Conservation (phyloP, 2,113 vertebrate genomes). For the Tinamus guttatus region DNA sequence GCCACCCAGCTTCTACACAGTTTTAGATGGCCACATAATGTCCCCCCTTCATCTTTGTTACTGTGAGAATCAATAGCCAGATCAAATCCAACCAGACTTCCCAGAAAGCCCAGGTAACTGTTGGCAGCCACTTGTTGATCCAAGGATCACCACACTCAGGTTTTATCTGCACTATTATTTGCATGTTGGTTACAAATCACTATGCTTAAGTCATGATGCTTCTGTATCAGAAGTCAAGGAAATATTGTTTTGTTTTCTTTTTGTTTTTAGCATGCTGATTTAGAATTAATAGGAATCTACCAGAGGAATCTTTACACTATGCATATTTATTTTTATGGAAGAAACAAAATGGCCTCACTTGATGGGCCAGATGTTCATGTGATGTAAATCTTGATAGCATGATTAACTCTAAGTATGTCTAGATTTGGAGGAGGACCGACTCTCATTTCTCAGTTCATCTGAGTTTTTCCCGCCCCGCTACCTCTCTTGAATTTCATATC, state of each 20-base stretch:
- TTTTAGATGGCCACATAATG: background rate
- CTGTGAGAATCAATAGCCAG: background rate
- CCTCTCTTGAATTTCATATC: background rate
- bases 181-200: background rate
- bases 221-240: background rate
- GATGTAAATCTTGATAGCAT: background rate
- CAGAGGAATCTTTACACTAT: background rate
- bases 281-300: background rate
- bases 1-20: background rate
- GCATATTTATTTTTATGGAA: background rate
- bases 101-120: background rate
- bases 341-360: background rate
- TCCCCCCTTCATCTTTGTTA: background rate
- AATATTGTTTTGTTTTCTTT: background rate
- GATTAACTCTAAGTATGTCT: background rate
- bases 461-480: background rate
- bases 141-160: background rate
- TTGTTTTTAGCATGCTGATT: background rate
- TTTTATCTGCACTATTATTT: background rate
- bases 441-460: background rate
- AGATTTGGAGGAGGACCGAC: background rate
- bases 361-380: background rate
- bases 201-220: background rate
- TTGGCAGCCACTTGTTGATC: background rate
- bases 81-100: background rate